Evolutionary conservation across 2,113 vertebrate species (phyloP), one percentile per base, ranked within the genome.

Genomic region (Rissa tridactyla): DNA sequence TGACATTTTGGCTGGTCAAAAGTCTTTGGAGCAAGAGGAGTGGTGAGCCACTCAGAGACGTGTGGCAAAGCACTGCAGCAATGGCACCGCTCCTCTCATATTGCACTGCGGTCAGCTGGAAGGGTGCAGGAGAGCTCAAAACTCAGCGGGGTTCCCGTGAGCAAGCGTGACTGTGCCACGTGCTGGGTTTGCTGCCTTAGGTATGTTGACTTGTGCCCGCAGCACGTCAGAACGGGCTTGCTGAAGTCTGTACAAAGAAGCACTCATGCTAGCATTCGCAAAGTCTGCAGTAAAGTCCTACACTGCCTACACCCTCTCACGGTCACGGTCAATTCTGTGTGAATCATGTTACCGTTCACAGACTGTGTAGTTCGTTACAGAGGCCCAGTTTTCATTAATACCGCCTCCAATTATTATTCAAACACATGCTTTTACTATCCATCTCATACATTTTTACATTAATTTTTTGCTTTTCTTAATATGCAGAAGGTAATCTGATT

Each of bases 401-500:
- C 6, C 49, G 32, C 34, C 62, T 88, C 76, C 52, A 46, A 64
- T 42, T 89, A 70, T 49, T 79, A 78, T 84, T 88, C 66, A 52
- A 82, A 65, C 13, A n/a, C 29, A n/a, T 12, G 25, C 30, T 89
- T 86, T 79, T 92, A 40, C 62, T 82, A 29, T 47, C 72, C 49
- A 22, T 10, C 78, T 88, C 86, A 62, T 9, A 19, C 19, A 38
- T 71, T 84, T 76, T 76, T 76, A 15, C 44, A 55, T 51, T 70
- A 4, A 2, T 68, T 88, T 79, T 76, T 62, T 68, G 15, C 40
- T 62, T 69, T 88, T 87, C 44, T 94, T 73, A 46, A 17, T 84
- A 64, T 46, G 47, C n/a, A 94, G 83, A 61, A 92, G 19, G n/a
- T 79, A 91, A 89, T 83, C 36, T 54, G 55, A 65, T 93, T 58